Evolutionary conservation across 2,113 vertebrate species (phyloP).

Genomic region (Ctenomys sociabilis): DNA sequence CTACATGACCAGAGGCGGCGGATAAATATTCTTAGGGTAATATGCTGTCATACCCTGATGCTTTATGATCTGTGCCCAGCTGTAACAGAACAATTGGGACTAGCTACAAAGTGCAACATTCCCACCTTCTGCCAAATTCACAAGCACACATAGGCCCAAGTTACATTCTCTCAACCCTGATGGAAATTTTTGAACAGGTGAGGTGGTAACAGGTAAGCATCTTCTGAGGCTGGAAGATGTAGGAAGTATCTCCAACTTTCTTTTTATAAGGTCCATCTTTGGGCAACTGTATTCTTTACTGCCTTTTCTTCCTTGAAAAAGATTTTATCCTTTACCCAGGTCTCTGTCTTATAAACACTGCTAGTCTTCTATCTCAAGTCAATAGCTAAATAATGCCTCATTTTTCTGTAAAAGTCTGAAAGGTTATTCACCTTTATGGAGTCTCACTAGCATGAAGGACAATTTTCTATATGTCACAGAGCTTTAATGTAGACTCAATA

Average conservation of each 20-base stretch:
- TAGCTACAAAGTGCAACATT: background rate
- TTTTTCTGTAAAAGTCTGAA: background rate
- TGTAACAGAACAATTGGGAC: background rate
- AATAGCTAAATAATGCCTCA: background rate
- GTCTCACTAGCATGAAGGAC: background rate
- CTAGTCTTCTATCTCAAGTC: background rate
- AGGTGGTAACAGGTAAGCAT: background rate
- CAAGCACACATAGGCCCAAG: background rate
- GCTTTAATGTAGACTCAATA: background rate
- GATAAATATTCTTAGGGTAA: background rate
- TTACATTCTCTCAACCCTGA: background rate
- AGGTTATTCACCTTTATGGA: background rate
- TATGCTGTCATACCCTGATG: background rate
- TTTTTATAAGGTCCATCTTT: background rate
- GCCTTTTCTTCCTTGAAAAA: background rate
- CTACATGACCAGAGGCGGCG: background rate
- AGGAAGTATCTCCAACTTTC: background rate
- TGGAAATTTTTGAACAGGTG: background rate
- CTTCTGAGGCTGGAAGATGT: background rate
- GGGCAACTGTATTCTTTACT: background rate
- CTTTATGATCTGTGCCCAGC: background rate
- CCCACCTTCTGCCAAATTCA: background rate
- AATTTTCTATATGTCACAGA: background rate
- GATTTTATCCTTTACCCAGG: background rate
- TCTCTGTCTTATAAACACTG: background rate